Evolutionary conservation across 2,888 invertebrate species (phyloP), one percentile per base, ranked within the genome.

Genomic region (Ptychoptera albimana): DNA sequence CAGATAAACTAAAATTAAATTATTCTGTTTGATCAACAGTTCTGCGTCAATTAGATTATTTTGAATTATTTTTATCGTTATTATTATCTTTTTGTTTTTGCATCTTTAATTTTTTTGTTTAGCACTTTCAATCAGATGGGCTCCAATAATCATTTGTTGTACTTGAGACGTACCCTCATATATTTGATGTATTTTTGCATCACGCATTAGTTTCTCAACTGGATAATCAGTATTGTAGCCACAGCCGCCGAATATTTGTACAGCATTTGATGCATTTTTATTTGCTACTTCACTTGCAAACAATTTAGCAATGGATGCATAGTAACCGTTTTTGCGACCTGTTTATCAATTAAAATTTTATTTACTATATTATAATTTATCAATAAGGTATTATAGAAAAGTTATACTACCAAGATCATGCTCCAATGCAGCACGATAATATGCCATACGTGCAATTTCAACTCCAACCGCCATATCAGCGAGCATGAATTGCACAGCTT

Each of bases 121-220:
- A 8, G 42, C 42, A 23, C 16, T 15, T 10, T 67, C 69, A 16
- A 79, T 55, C n/a, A 82, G 52, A 51, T 77, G 75, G 51, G 86
- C 74, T 0, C 92, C 86, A 57, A 98, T 89, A 54, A 98, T 93
- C 37, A 96, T 63, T 50, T 93, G 75, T 66, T 98, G 97, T 59
- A 98, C 96, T 67, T 98, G 94, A 2, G 93, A 79, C n/a, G 96
- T 97, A 47, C 97, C 97, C 64, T 97, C 96, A 58, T 97, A 97
- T 56, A 98, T 98, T 68, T 94, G 93, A 67, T 83, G 96, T 56
- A 98, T 97, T 66, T 98, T 98, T 11, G 97, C 97, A 66, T 98
- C 97, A 45, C 97, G 74, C 94, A 97, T 97, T 44, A 98, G 71
- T 59, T 98, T 98, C 65, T 98, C 97, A 0, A 94, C 97, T 0